Base-by-base conservation (phyloP, 2,888 invertebrate species). In the Watsonalla cultraria region DNA sequence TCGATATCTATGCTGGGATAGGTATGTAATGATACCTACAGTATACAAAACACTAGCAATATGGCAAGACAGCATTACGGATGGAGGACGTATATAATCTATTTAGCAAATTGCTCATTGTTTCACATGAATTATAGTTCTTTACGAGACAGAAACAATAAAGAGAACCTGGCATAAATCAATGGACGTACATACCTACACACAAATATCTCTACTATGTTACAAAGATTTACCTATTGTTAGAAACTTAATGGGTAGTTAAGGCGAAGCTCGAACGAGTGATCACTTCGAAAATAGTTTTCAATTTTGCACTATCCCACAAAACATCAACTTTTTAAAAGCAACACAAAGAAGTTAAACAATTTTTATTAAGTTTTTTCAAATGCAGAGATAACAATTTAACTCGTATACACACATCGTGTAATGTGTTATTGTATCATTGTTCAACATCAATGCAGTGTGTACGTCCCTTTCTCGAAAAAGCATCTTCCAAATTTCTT, bases 101-200 rank as follows among this genome's bases (percentile, higher is more conserved):
- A 86, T 88, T 86, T 84, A 84, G 83, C 78, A 84, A 89, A 90
- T 89, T 84, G 89, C 87, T 88, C 84, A 89, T 90, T 90, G 90
- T 90, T 86, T 82, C 82, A 75, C 70, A 65, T 81, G 85, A 84
- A 86, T 88, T 86, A 84, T 82, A 82, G 78, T 78, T 82, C 78
- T 86, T 86, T 88, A 88, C 81, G 86, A 86, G 72, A 72, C 81
- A 85, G 80, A 86, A 87, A 89, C 89, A 85, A 90, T 89, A 88
- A 84, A 80, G 82, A 78, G 71, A 80, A 85, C 78, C 77, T 78
- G 76, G 72, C 82, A 81, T 88, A 88, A 88, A 86, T 87, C 87
- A 84, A 76, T 76, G 80, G 79, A 82, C 81, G 78, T 76, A 80
- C 78, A 77, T 81, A 80, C 78, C 74, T 74, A 80, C 76, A 70